phyloP scores from a whole-genome alignment of 1,140 invertebrate species.

The Acromyrmex heyeri region DNA sequence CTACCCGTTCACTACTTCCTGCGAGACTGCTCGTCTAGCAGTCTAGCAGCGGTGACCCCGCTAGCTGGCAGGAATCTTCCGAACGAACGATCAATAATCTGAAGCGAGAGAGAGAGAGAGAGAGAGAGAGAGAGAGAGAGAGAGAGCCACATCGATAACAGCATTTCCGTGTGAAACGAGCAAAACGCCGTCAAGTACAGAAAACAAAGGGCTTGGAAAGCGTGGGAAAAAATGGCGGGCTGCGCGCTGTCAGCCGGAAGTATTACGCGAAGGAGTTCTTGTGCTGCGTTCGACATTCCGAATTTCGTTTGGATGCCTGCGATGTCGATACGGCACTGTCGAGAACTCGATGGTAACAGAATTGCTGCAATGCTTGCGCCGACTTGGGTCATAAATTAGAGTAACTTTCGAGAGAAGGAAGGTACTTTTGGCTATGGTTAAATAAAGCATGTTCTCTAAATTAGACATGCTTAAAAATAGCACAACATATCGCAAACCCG shows the following conservation, averaged over 20 bases:
- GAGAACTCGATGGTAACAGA: slow-evolving; percentile 56
- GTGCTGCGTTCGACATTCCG: slow-evolving; percentile 57
- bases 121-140: neutral
- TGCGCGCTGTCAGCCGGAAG: slow-evolving; percentile 54
- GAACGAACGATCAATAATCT: slow-evolving; percentile 78
- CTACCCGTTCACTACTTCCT: slow-evolving; percentile 72
- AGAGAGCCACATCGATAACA: slow-evolving; percentile 34
- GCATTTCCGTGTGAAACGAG: slow-evolving; percentile 65
- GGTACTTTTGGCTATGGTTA: slow-evolving; percentile 15
- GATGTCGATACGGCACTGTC: slow-evolving; percentile 55
- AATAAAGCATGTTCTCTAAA: slow-evolving; percentile 28
- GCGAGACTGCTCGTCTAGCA: slow-evolving; percentile 76
- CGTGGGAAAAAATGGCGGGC: slow-evolving; percentile 54
- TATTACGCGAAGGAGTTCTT: slow-evolving; percentile 60
- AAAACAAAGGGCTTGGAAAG: slow-evolving; percentile 49
- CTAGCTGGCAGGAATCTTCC: slow-evolving; percentile 78
- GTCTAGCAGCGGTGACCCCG: slow-evolving; percentile 74
- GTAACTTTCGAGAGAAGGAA: slow-evolving; percentile 21
- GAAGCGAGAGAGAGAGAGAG: slow-evolving; percentile 47
- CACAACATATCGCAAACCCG: neutral
- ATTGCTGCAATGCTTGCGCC: slow-evolving; percentile 50
- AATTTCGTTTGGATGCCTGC: slow-evolving; percentile 50
- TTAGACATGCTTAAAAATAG: slow-evolving; percentile 34
- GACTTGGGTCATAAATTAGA: slow-evolving; percentile 61
- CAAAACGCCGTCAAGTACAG: slow-evolving; percentile 66